Evolutionary conservation across 2,888 invertebrate genomes (phyloP).

Genomic region (Mythimna ferrago): DNA sequence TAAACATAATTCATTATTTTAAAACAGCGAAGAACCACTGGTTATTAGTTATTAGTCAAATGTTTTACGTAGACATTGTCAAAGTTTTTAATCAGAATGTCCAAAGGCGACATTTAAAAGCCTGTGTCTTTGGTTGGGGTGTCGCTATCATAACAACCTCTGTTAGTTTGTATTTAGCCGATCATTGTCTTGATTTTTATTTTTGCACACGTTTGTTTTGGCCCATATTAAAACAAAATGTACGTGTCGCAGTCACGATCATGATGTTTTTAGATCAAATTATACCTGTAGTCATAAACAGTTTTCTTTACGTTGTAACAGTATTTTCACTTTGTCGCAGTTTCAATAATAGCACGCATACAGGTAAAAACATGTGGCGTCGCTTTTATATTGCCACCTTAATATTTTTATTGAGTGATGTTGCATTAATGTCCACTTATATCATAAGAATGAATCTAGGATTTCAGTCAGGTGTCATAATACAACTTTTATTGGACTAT

Average conservation of each 20-base stretch:
- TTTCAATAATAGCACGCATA: not conserved
- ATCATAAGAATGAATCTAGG: too few species aligned
- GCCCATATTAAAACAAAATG: rapidly evolving
- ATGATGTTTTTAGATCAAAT: not conserved
- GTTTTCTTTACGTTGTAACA: not conserved
- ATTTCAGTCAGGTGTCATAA: too few species aligned
- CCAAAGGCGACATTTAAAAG: conserved; percentile 3
- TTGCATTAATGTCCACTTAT: too few species aligned
- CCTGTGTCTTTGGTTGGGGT: conserved; percentile 4
- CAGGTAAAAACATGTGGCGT: conserved; percentile 6
- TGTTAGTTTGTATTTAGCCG: not conserved
- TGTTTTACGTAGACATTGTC: conserved; percentile 17
- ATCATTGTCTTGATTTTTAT: too few species aligned
- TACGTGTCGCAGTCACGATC: rapidly evolving
- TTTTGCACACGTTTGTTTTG: too few species aligned
- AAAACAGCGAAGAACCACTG: conserved; percentile 3
- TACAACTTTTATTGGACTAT: not conserved
- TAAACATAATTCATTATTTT: not conserved
- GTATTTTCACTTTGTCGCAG: conserved; percentile 15
- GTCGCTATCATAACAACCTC: not conserved
- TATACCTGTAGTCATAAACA: not conserved
- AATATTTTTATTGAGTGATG: conserved; percentile 26
- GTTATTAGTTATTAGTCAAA: conserved; percentile 5
- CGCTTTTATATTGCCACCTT: conserved; percentile 28
- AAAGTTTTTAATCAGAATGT: conserved; percentile 5